Conservation (phyloP, 2,888 invertebrate species). For the Smittia aterrima region DNA sequence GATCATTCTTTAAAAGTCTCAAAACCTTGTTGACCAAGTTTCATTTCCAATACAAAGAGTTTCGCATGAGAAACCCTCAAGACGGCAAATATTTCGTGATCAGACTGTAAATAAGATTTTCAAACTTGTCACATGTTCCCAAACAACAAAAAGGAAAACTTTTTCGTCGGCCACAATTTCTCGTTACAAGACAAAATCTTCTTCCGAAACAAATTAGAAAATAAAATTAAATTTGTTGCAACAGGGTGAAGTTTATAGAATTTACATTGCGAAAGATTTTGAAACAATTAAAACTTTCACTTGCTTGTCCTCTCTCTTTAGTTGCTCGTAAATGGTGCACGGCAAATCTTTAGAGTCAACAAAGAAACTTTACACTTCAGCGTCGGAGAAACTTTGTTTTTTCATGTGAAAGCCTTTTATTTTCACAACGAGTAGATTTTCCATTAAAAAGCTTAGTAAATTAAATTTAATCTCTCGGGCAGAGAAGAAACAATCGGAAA, state of each 20-base stretch:
- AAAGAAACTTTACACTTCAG: neutral
- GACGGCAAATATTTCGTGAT: too few species aligned
- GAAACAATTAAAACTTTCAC: constrained; percentile 9
- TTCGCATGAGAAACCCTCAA: too few species aligned
- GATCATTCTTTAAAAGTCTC: too few species aligned
- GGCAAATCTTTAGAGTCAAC: neutral
- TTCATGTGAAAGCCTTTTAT: neutral
- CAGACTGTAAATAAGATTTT: neutral
- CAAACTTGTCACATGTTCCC: neutral
- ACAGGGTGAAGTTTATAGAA: too few species aligned
- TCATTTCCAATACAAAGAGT: too few species aligned
- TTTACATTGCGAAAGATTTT: neutral
- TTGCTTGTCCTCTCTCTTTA: neutral
- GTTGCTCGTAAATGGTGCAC: neutral
- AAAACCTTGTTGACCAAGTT: too few species aligned
- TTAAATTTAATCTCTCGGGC: neutral
- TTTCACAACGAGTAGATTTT: neutral
- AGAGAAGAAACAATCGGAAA: neutral
- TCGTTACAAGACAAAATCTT: neutral
- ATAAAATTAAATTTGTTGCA: constrained; percentile 10
- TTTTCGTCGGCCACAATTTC: neutral
- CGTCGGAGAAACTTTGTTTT: neutral
- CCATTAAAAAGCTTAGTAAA: neutral
- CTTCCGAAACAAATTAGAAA: neutral
- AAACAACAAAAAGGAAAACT: neutral